phyloP scores from a whole-genome alignment of 2,113 vertebrate species.

The Hiodon tergisus region DNA sequence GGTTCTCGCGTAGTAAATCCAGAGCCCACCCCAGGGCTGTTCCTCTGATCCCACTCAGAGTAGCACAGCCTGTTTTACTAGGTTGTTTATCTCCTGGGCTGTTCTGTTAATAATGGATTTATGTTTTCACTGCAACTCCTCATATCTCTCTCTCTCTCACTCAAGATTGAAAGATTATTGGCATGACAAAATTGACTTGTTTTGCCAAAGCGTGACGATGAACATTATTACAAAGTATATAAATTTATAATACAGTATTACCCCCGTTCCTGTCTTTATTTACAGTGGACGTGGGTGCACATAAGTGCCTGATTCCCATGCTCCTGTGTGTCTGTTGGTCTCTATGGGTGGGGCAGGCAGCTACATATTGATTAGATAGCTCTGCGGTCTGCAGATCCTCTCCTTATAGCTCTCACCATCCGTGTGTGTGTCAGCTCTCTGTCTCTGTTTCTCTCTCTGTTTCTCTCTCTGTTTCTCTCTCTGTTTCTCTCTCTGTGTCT shows the following conservation, averaged over 20 bases:
- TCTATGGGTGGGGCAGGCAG: neutral
- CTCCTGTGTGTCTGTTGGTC: neutral
- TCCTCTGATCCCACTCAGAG: neutral
- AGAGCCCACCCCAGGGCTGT: neutral
- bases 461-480: neutral
- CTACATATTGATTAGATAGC: neutral
- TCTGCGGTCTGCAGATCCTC: neutral
- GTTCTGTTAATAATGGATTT: too few species aligned
- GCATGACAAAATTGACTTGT: too few species aligned
- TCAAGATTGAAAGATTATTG: too few species aligned
- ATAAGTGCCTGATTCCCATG: neutral
- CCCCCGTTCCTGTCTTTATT: neutral
- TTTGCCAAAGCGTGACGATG: too few species aligned
- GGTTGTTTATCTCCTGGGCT: too few species aligned
- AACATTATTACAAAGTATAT: too few species aligned
- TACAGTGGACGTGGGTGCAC: neutral
- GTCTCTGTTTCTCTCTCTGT: conserved; percentile 1
- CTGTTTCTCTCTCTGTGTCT: neutral
- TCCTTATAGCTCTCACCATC: neutral
- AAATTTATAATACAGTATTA: too few species aligned
- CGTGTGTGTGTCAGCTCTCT: neutral
- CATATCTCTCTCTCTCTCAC: too few species aligned
- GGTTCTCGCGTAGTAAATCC: neutral
- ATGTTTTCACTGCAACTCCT: too few species aligned
- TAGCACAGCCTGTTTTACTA: too few species aligned